Base-by-base conservation (phyloP, 1,140 invertebrate genomes). In the Bombus affinis region DNA sequence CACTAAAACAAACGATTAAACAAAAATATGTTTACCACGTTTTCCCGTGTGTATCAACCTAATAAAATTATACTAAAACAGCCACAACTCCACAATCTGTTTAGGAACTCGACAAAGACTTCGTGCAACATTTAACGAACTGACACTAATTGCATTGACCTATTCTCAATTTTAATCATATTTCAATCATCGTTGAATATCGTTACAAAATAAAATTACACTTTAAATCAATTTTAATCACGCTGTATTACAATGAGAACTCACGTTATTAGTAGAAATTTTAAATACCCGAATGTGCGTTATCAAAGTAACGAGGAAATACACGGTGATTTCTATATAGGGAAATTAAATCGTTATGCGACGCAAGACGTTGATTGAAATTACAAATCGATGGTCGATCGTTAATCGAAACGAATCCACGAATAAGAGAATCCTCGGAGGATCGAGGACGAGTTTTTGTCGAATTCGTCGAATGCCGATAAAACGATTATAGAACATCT, bases 331-430 rank as follows among this genome's bases (percentile, higher is more conserved):
- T 57, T 28, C 22, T 25, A 18, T 53, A 44, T 13, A 22, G 10
- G 18, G n/a, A 35, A 25, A 32, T 47, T 22, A 32, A 47, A 47
- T 74, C 42, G 42, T 35, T 47, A 53, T 9, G n/a, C 39, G 44
- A 22, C 47, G 32, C n/a, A 2, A 2, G 1, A 37, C 47, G 32
- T 25, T 4, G 12, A 39, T 18, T 39, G 5, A 28, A 59, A 76
- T 76, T 76, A 57, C 74, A 35, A 76, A 57, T 76, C 42, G 71
- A 76, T 39, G 32, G 25, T 28, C 13, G 47, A 73, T 32, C 53
- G 32, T 76, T 59, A n/a, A 57, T 76, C 10, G 47, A 25, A 18
- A 1, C 18, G 47, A 37, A 76, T 37, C 3, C 25, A 39, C 25
- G 25, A 6, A 37, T 3, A 22, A 47, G 28, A 12, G 3, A 25